phyloP scores from a whole-genome alignment of 2,113 vertebrate genomes.

The Morone chrysops region DNA sequence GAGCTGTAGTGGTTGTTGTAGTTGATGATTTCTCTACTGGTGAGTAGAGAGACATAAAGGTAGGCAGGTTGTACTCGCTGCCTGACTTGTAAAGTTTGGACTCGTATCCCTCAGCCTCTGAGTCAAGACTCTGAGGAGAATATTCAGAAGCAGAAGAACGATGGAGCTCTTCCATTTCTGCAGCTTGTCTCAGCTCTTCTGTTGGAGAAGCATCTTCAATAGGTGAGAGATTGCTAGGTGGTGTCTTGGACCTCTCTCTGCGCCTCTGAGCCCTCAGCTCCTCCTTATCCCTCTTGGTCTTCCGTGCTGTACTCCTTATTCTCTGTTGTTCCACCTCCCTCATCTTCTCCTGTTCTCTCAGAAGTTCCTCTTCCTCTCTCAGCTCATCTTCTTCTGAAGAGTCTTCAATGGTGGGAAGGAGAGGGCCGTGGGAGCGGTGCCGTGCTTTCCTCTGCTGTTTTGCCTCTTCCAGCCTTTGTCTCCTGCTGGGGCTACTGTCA shows the following conservation, averaged over 20 bases:
- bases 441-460: constrained; percentile 98
- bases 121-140: constrained; percentile 94
- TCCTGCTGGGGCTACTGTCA: constrained; percentile 96
- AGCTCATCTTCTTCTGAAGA: constrained; percentile 98
- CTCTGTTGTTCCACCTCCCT: constrained; percentile 97
- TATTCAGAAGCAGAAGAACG: constrained; percentile 98
- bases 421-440: constrained; percentile 94
- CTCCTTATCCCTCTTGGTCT: constrained; percentile 97
- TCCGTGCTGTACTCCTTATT: constrained; percentile 95
- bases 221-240: constrained; percentile 97
- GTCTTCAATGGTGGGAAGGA: constrained; percentile 98
- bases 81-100: constrained; percentile 95
- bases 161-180: constrained; percentile 99
- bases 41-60: constrained; percentile 98
- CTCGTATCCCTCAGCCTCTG: constrained; percentile 94
- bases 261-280: constrained; percentile 96
- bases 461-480: constrained; percentile 94
- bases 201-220: constrained; percentile 98
- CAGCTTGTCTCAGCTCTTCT: constrained; percentile 95
- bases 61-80: constrained; percentile 96
- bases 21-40: constrained; percentile 88
- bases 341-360: constrained; percentile 98
- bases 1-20: constrained; percentile 77
- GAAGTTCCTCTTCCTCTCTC: constrained; percentile 96
- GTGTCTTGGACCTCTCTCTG: constrained; percentile 96